Evolutionary conservation across 2,113 vertebrate genomes (phyloP).

Genomic region (Caranx melampygus): DNA sequence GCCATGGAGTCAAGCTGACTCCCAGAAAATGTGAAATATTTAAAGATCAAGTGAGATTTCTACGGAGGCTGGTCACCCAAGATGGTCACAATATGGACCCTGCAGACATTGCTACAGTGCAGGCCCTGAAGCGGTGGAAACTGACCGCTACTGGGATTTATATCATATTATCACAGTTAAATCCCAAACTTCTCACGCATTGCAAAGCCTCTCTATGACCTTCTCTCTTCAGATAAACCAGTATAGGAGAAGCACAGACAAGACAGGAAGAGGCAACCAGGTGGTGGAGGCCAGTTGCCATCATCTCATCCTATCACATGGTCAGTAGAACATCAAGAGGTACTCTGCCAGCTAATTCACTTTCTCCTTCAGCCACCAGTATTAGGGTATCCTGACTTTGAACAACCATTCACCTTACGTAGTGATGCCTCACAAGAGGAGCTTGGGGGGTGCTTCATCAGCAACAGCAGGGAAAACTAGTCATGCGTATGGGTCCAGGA

Average conservation of each 20-base stretch:
- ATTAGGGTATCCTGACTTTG: too few species aligned
- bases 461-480: too few species aligned
- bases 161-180: background rate
- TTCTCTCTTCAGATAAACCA: background rate
- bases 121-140: background rate
- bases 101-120: background rate
- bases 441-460: too few species aligned
- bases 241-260: background rate
- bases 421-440: too few species aligned
- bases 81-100: background rate
- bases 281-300: background rate
- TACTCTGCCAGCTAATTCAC: background rate
- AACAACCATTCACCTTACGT: too few species aligned
- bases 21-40: background rate
- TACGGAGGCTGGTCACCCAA: background rate
- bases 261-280: background rate
- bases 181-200: too few species aligned
- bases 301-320: background rate
- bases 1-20: slow-evolving; percentile 15
- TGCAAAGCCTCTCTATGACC: background rate
- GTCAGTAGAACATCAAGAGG: background rate
- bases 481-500: too few species aligned
- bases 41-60: background rate
- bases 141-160: background rate
- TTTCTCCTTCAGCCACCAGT: background rate